Percentiles rank a stretch among this genome's conserved stretches.
These are phyloP conservation scores for Urocitellus parryii DNA, from an alignment of 2,113 vertebrate genomes.

Conservation along the genomic window DNA sequence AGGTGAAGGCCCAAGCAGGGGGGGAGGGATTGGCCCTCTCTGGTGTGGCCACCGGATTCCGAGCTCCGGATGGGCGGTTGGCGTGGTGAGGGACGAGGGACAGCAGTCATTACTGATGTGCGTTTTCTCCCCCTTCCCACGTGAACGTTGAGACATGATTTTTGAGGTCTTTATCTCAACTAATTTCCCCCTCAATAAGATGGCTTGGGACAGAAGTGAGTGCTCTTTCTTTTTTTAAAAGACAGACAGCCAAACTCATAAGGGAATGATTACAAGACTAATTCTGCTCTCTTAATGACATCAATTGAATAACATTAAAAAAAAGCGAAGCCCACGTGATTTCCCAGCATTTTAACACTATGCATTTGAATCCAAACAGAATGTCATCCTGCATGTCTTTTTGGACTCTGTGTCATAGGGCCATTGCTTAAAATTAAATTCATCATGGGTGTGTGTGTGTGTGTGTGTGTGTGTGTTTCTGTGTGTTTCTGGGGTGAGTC, in stretches of 20 bases:
- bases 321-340: constrained; percentile 72
- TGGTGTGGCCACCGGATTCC: not conserved
- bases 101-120: not conserved
- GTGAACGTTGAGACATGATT: constrained; percentile 42
- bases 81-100: too few species aligned
- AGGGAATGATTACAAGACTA: constrained; percentile 84
- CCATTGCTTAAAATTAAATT: constrained; percentile 4
- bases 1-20: not conserved
- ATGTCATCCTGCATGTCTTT: constrained; percentile 72
- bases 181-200: constrained; percentile 59
- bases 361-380: constrained; percentile 75
- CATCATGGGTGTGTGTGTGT: not conserved
- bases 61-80: not conserved
- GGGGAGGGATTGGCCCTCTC: constrained; percentile 36
- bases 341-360: constrained; percentile 82
- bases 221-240: constrained; percentile 55
- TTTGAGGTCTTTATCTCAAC: constrained; percentile 51
- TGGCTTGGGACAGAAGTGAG: constrained; percentile 78
- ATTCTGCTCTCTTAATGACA: constrained; percentile 84
- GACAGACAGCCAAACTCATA: constrained; percentile 68
- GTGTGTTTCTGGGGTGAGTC: not conserved
- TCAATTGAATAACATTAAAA: constrained; percentile 76
- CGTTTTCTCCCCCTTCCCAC: constrained; percentile 28
- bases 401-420: constrained; percentile 45
- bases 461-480: not conserved